phyloP scores from a whole-genome alignment of 2,888 invertebrate genomes.

The Chrysolina oricalcia region DNA sequence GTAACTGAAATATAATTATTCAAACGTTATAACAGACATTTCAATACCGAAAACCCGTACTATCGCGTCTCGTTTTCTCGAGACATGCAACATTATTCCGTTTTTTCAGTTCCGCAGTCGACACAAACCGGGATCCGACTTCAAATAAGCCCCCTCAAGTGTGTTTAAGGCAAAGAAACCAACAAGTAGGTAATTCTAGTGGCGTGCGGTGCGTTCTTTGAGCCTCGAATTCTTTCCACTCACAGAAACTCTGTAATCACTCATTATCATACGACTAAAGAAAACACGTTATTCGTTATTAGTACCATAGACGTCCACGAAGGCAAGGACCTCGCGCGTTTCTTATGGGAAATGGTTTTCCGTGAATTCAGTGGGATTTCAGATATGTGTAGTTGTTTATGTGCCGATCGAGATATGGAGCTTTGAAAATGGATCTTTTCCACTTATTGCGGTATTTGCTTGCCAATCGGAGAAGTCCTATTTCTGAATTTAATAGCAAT shows the following conservation, averaged over 20 bases:
- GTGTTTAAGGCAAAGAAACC: slow-evolving; percentile 18
- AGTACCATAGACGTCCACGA: neutral
- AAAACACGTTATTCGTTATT: slow-evolving; percentile 6
- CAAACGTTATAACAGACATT: slow-evolving; percentile 3
- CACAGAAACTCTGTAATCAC: slow-evolving; percentile 10
- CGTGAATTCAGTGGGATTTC: too few species aligned
- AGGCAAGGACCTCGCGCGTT: neutral
- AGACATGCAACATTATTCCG: neutral
- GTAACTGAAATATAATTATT: neutral
- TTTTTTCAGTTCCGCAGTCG: slow-evolving; percentile 10
- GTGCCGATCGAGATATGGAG: too few species aligned
- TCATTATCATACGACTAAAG: slow-evolving; percentile 14
- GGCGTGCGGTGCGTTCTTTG: slow-evolving; percentile 7
- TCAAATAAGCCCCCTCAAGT: neutral
- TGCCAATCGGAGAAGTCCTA: too few species aligned
- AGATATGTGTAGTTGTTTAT: too few species aligned
- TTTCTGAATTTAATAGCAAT: too few species aligned
- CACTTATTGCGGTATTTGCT: too few species aligned
- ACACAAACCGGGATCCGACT: neutral
- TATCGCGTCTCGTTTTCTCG: neutral
- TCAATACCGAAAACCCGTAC: neutral
- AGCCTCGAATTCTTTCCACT: slow-evolving; percentile 16
- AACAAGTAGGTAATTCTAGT: slow-evolving; percentile 22
- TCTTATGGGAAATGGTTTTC: too few species aligned
- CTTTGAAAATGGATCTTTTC: too few species aligned